A percentile compares a stretch with the other conserved stretches of the same genome.
phyloP scores from a whole-genome alignment of 2,113 vertebrate species.

The Cynocephalus volans region DNA sequence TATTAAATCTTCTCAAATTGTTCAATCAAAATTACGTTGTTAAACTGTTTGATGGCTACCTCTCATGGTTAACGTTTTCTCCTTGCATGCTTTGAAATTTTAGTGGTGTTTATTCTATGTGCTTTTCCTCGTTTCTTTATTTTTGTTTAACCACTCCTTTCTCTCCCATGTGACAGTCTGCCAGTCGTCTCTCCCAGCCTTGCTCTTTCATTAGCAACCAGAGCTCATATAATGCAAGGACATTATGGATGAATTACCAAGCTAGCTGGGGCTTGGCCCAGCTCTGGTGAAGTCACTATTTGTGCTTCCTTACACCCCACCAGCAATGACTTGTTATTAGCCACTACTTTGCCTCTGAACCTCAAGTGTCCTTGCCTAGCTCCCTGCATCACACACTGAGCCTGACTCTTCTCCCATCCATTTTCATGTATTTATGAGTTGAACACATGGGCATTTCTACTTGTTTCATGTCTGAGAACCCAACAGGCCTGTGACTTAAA shows the following conservation, averaged over 20 bases:
- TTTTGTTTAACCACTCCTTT: neutral
- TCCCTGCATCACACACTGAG: neutral
- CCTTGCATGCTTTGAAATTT: neutral
- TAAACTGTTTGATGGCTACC: neutral
- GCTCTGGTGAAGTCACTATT: neutral
- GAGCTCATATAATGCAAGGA: neutral
- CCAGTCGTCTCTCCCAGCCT: neutral
- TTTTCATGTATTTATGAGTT: neutral
- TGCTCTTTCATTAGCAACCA: neutral
- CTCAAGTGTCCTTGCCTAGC: neutral
- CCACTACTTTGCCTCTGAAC: neutral
- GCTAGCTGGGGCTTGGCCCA: neutral
- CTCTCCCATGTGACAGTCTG: neutral
- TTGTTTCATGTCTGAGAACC: neutral
- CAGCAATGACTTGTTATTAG: neutral
- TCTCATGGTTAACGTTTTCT: neutral
- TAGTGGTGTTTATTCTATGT: neutral
- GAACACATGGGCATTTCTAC: neutral
- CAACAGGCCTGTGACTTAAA: neutral
- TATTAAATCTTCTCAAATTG: neutral
- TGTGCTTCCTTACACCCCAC: neutral
- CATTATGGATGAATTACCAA: neutral
- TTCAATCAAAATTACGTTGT: constrained; percentile 23
- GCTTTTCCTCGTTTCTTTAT: neutral
- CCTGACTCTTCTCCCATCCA: neutral